These are phyloP conservation scores for Pseudoips prasinana DNA, from an alignment of 2,888 invertebrate genomes.

Conservation along the genomic window DNA sequence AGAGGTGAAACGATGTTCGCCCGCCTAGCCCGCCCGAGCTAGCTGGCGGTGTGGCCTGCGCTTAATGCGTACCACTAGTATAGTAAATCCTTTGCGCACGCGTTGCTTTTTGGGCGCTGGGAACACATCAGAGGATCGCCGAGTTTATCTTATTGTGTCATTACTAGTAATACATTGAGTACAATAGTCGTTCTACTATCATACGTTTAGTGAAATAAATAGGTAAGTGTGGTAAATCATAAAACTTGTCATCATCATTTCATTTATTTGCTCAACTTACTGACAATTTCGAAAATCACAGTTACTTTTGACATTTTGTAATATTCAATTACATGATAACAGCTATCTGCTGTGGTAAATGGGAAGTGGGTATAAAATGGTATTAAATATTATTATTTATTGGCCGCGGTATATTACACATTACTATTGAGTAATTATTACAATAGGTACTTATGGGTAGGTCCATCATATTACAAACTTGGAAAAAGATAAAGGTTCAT, in stretches of 20 bases:
- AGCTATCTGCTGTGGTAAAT: constrained; percentile 68
- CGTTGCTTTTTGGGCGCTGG: too few relatives aligned
- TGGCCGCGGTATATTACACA: constrained; percentile 76
- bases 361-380: constrained; percentile 79
- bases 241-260: constrained; percentile 53
- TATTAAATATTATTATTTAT: constrained; percentile 77
- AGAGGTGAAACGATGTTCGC: too few relatives aligned
- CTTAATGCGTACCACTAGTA: too few relatives aligned
- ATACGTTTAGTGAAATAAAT: too few relatives aligned
- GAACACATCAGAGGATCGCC: too few relatives aligned
- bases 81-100: too few relatives aligned
- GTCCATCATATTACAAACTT: constrained; percentile 47
- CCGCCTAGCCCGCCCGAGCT: too few relatives aligned
- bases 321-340: constrained; percentile 72
- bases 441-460: constrained; percentile 52
- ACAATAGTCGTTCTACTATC: too few relatives aligned
- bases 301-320: constrained; percentile 79
- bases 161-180: too few relatives aligned
- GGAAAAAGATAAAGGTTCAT: constrained; percentile 23
- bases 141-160: too few relatives aligned
- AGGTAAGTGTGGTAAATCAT: too few relatives aligned
- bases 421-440: constrained; percentile 64
- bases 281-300: constrained; percentile 82
- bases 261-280: constrained; percentile 82
- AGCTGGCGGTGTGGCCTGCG: too few relatives aligned